Evolutionary conservation across 2,888 invertebrate species (phyloP).

Genomic region (Sclerodermus sp.): DNA sequence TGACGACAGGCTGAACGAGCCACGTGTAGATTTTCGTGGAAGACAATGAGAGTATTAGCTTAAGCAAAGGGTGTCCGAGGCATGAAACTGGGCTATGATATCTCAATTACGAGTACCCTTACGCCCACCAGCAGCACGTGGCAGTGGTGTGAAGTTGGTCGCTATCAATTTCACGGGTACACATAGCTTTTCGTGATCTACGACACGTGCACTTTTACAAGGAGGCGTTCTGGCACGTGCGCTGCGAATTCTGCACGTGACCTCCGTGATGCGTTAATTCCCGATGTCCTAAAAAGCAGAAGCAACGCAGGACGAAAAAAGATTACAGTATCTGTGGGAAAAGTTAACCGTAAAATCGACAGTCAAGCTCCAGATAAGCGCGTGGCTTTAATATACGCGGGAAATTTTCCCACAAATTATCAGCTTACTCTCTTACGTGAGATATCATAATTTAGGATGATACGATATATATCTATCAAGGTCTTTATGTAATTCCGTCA

Average conservation of each 20-base stretch:
- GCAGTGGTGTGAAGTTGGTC: slow-evolving; percentile 23
- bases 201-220: background rate
- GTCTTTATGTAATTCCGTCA: too few relatives aligned
- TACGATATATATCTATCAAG: too few relatives aligned
- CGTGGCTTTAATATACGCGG: too few relatives aligned
- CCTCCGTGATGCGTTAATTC: too few relatives aligned
- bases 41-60: slow-evolving; percentile 17
- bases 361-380: too few relatives aligned
- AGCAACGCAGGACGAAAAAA: background rate
- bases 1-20: background rate
- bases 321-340: background rate
- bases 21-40: too few relatives aligned
- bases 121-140: slow-evolving; percentile 26
- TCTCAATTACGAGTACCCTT: slow-evolving; percentile 46
- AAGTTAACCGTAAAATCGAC: background rate
- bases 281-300: too few relatives aligned
- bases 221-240: too few relatives aligned
- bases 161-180: slow-evolving; percentile 29
- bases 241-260: too few relatives aligned
- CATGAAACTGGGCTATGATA: slow-evolving; percentile 43
- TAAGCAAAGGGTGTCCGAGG: slow-evolving; percentile 5
- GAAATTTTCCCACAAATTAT: too few relatives aligned
- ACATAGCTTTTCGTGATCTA: slow-evolving; percentile 7
- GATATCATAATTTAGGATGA: too few relatives aligned
- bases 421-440: too few relatives aligned